A percentile compares a stretch with the other conserved stretches of the same genome.
Evolutionary conservation across 1,140 invertebrate species (phyloP).

Genomic region (Heliconius melpomene): DNA sequence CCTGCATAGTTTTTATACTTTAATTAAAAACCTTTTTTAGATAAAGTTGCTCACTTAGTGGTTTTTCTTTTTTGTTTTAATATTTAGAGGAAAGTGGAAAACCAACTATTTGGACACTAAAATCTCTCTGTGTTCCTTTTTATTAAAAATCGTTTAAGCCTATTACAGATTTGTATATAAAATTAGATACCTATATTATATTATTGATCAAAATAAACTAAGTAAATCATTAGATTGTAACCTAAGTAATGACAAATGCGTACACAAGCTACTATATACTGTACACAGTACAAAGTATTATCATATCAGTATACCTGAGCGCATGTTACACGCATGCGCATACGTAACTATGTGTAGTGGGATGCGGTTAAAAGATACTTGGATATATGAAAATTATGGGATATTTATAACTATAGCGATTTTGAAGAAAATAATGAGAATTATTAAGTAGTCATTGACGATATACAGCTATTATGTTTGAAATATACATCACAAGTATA

Average conservation of each 20-base stretch:
- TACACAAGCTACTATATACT: slow-evolving; percentile 41
- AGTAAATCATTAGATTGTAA: slow-evolving; percentile 10
- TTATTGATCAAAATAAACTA: neutral
- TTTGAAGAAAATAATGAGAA: too few species aligned
- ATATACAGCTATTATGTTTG: too few species aligned
- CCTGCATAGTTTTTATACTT: too few species aligned
- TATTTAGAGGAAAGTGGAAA: neutral
- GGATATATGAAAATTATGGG: neutral
- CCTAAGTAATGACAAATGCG: slow-evolving; percentile 24
- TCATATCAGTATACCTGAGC: slow-evolving; percentile 67
- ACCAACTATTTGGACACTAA: neutral
- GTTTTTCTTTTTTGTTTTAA: neutral
- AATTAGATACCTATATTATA: neutral
- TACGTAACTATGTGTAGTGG: slow-evolving; percentile 56
- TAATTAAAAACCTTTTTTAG: too few species aligned
- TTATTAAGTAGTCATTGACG: too few species aligned
- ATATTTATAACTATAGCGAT: neutral
- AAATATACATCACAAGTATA: too few species aligned
- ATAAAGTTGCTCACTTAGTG: too few species aligned
- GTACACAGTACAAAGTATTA: slow-evolving; percentile 47
- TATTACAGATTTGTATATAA: neutral
- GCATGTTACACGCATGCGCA: slow-evolving; percentile 68
- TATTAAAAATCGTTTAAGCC: too few species aligned
- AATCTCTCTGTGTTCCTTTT: neutral
- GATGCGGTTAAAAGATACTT: slow-evolving; percentile 52